Base-by-base conservation (phyloP, 2,888 invertebrate species). In the Phymatocera aterrima region DNA sequence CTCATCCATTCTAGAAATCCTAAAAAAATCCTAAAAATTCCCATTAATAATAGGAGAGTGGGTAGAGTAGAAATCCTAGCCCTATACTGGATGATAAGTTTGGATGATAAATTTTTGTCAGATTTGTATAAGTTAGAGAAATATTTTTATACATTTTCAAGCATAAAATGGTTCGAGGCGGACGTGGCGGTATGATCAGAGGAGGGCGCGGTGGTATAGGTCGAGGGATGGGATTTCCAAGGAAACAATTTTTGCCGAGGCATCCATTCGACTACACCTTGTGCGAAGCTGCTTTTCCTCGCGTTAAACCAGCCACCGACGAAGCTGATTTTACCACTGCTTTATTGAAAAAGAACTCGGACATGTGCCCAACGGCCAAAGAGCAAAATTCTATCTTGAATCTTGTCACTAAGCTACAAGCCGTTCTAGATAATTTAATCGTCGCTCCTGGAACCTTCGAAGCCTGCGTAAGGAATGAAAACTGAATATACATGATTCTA, bases 361-460 rank as follows among this genome's bases (percentile, higher is more conserved):
- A 99, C 89, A 93, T 99, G 79, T 97, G 97, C 68, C 99, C 99
- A 0, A 94, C 97, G 0, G 94, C 98, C 0, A 94, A 95, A 1
- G 99, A 99, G 87, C 98, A 98, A 91, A 96, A 98, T 0, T 95
- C 98, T 0, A 96, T 99, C 77, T 94, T 97, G 40, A 98, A 97
- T 91, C 93, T 99, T 21, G 97, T 99, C 43, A 97, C 98, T 0
- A 98, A 98, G 91, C 94, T 99, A n/a, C 98, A 98, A 89, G 95
- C 95, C 0, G 97, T 98, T 34, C 92, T 99, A 77, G 99, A 99
- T 89, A 98, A 97, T 89, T 91, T 99, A 24, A 97, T 99, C 12
- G 96, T 99, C 0, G 96, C 98, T 0, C 98, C 99, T 0, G 98
- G 97, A 37, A 95, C 95, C 81, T 98, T 99, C 88, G 97, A 97